A percentile compares a stretch with the other conserved stretches of the same genome.
These are phyloP conservation scores for Rhopalosiphum nymphaeae DNA, from an alignment of 2,888 invertebrate genomes.

Conservation along the genomic window DNA sequence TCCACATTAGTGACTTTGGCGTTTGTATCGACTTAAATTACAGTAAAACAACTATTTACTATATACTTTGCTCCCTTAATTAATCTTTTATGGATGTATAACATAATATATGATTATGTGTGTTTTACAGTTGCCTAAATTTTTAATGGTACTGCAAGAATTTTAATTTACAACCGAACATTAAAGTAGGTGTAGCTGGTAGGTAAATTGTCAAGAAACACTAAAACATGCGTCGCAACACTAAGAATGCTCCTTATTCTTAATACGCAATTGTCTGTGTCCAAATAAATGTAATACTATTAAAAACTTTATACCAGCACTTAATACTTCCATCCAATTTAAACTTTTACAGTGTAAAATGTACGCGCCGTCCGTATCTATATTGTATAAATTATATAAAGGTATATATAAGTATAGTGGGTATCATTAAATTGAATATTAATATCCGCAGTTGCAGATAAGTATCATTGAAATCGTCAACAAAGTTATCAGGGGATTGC, in stretches of 20 bases:
- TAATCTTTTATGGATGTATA: neutral
- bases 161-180: neutral
- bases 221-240: neutral
- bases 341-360: neutral
- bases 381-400: neutral
- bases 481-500: neutral
- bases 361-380: neutral
- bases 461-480: neutral
- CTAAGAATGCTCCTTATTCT: neutral
- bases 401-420: neutral
- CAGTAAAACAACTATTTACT: neutral
- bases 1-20: neutral
- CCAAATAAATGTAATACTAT: neutral
- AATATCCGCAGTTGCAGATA: neutral
- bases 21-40: neutral
- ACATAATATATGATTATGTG: neutral
- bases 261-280: neutral
- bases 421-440: neutral
- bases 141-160: neutral
- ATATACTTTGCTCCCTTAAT: neutral
- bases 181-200: neutral
- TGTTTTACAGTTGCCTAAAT: neutral
- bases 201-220: constrained; percentile 18
- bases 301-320: constrained; percentile 16
- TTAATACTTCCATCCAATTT: constrained; percentile 26